These are phyloP conservation scores for Chunga burmeisteri DNA, from an alignment of 2,113 vertebrate species.

Conservation along the genomic window DNA sequence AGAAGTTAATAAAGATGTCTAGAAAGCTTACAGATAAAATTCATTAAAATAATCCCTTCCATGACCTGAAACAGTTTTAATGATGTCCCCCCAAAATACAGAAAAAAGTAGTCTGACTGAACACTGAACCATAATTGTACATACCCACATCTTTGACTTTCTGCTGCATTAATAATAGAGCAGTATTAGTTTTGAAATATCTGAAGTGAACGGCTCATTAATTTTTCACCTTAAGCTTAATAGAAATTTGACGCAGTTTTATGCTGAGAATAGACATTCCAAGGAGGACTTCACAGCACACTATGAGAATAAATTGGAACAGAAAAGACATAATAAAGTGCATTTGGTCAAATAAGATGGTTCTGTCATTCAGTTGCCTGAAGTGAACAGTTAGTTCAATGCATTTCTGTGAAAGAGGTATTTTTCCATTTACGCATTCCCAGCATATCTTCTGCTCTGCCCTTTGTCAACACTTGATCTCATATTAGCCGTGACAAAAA, in stretches of 20 bases:
- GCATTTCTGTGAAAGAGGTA: background rate
- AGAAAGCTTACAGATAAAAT: background rate
- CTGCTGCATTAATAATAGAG: conserved; percentile 60
- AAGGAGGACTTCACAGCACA: conserved; percentile 32
- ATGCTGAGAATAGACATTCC: conserved; percentile 42
- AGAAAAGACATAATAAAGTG: background rate
- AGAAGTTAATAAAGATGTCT: background rate
- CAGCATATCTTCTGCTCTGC: background rate
- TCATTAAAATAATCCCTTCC: background rate
- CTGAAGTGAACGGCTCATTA: conserved; percentile 71
- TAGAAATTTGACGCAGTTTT: conserved; percentile 72
- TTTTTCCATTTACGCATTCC: background rate
- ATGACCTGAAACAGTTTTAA: conserved; percentile 16
- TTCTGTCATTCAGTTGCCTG: background rate
- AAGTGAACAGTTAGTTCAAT: background rate
- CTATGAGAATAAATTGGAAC: conserved; percentile 35
- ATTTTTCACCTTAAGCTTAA: conserved; percentile 75
- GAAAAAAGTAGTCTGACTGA: background rate
- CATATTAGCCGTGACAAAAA: background rate
- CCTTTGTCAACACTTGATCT: background rate
- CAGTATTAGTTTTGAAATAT: conserved; percentile 71
- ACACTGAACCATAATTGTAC: background rate
- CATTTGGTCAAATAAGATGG: background rate
- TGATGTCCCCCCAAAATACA: background rate
- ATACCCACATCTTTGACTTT: conserved; percentile 32